Percentiles rank a stretch among this genome's conserved stretches.
Conservation (phyloP, 2,888 invertebrate species). For the Aelia acuminata region DNA sequence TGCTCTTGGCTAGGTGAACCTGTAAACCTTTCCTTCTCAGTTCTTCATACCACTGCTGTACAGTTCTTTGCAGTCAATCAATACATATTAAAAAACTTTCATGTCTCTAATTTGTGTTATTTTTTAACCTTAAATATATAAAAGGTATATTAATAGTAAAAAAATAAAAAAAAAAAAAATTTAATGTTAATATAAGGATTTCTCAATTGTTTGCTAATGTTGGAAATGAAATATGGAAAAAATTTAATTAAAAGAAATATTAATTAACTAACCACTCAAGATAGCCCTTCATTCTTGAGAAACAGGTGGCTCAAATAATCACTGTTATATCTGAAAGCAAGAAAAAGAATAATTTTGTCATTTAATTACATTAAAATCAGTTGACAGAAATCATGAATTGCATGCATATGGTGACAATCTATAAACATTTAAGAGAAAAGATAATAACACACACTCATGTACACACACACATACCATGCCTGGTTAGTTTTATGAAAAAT, state of each 20-base stretch:
- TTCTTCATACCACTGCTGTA: no score
- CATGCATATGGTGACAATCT: constrained; percentile 8
- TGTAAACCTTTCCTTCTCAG: no score
- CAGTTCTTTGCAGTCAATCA: no score
- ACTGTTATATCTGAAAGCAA: constrained; percentile 35
- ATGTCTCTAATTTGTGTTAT: no score
- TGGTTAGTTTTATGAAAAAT: constrained; percentile 54
- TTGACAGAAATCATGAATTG: background rate
- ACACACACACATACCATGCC: constrained; percentile 46
- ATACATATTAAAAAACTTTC: no score
- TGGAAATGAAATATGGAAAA: background rate
- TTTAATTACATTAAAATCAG: background rate
- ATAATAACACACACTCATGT: background rate
- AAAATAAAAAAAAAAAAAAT: no score
- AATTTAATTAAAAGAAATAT: background rate
- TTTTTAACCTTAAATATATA: no score
- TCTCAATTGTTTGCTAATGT: background rate
- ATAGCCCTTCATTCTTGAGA: background rate
- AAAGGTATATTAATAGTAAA: no score
- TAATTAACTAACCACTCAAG: background rate
- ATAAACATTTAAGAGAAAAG: constrained; percentile 7
- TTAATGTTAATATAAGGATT: background rate
- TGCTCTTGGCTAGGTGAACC: no score
- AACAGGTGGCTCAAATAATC: constrained; percentile 23
- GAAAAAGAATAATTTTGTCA: background rate